Evolutionary conservation across 2,113 vertebrate genomes (phyloP), one percentile per base, ranked within the genome.

Genomic region (Lagopus leucura): DNA sequence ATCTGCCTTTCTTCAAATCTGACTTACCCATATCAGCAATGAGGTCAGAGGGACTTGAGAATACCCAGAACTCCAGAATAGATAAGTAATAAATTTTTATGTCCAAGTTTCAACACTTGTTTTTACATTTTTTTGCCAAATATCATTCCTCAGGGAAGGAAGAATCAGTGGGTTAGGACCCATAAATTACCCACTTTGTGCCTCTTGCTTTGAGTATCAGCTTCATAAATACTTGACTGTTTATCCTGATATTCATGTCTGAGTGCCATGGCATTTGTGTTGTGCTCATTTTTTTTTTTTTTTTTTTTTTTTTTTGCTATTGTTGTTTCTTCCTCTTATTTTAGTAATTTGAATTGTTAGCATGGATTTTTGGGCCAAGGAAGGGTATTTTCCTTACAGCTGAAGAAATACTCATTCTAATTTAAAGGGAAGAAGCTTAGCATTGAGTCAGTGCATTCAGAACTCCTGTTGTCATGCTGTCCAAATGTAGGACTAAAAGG

Each of bases 1-100:
- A 42, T 65, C 80, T 94, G 79, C 10, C 15, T 82, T 86, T 87
- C 84, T 75, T 85, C 78, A 92, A 70, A 76, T 82, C 34, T 72
- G 32, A 45, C 63, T 76, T 89, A 14, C 57, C 50, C 5, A 12
- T 73, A 45, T 42, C 69, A 38, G 63, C 45, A 77, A 40, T 20
- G 17, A 86, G 88, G 64, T 85, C 73, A 74, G 54, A 38, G 36
- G 52, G n/a, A 82, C 8, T 10, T 90, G 75, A 82, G 27, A 93
- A 76, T 85, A 85, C 4, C 30, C 84, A 93, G 73, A 92, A 89
- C 78, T 76, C 71, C 5, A 11, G 75, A 58, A 42, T 2, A 71
- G 21, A 12, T 77, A 79, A 75, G 21, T 65, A 27, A 71, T 74
- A 89, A 64, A 66, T 82, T 79, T 89, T 27, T 20, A 61, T 47